Conservation (phyloP, 2,888 invertebrate genomes). For the Tineola bisselliella region DNA sequence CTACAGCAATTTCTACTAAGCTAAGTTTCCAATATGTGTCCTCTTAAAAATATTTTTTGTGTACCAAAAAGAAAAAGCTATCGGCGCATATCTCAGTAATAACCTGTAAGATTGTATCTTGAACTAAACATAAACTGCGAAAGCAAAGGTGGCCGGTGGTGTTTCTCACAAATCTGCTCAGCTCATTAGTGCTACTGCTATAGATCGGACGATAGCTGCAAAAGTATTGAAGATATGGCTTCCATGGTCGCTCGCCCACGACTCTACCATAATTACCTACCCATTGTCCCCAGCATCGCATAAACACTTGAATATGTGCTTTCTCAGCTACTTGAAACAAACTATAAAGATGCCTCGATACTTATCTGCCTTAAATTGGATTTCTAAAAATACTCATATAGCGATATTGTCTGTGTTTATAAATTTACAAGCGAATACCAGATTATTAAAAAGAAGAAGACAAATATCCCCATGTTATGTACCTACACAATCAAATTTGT, state of each 20-base stretch:
- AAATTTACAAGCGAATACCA: too few relatives aligned
- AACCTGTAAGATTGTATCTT: neutral
- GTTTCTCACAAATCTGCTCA: slow-evolving; percentile 27
- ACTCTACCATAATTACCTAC: slow-evolving; percentile 18
- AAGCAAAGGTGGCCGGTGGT: slow-evolving; percentile 1
- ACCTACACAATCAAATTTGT: too few relatives aligned
- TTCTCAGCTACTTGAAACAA: slow-evolving; percentile 2
- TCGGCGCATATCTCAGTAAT: neutral
- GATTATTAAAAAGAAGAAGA: too few relatives aligned
- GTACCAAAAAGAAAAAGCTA: too few relatives aligned
- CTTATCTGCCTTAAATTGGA: neutral
- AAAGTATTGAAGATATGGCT: slow-evolving; percentile 13
- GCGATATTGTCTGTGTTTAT: neutral
- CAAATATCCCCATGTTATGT: too few relatives aligned
- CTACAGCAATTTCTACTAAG: too few relatives aligned
- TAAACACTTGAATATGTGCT: slow-evolving; percentile 20
- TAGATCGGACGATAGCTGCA: slow-evolving; percentile 35
- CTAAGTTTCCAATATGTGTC: too few relatives aligned
- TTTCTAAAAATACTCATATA: too few relatives aligned
- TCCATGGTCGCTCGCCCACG: slow-evolving; percentile 15
- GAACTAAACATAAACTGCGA: neutral
- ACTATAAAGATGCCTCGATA: neutral
- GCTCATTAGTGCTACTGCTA: slow-evolving; percentile 31
- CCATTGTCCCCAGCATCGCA: slow-evolving; percentile 24
- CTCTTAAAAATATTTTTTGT: too few relatives aligned